Base-by-base conservation (phyloP, 1,140 invertebrate species). In the Orussus abietinus region DNA sequence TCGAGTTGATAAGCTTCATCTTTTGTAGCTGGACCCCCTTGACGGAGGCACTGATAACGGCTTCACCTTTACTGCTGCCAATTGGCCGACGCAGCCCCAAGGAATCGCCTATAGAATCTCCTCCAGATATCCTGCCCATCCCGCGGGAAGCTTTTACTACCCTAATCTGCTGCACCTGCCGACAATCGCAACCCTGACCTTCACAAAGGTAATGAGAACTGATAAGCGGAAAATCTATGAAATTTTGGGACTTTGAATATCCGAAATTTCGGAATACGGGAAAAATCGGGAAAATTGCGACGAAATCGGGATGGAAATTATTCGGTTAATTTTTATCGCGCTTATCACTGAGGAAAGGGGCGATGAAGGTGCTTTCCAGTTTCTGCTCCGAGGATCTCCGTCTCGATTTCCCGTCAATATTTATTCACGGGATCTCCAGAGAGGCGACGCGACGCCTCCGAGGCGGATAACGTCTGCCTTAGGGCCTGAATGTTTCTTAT, bases 41-140 rank as follows among this genome's bases (percentile, higher is more conserved):
- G 96, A 98, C 75, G 95, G 93, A 14, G 96, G 96, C 29, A 96
- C 92, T 18, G 94, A 98, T 76, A 93, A 94, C 71, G 95, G 96
- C 1, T 89, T 94, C 66, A 94, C 93, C 36, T 98, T 98, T 68
- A 96, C 93, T 44, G 92, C 93, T 18, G 88, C 90, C 19, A 95
- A 96, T 72, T 92, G 90, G 83, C 84, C 87, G 26, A 94, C 92
- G 2, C 82, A 87, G 40, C 94, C 94, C 1, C 87, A 88, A 66
- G 89, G 90, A 51, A 85, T 87, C 49, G 89, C 95, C 34, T 89
- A 90, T 66, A 80, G 84, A 52, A 94, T 98, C 67, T 96, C 92
- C 14, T 87, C 90, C 19, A 82, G 83, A 42, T 88, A 86, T 73
- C 92, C 92, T n/a, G 84, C 86, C 39, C 90, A 97, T 75, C 88